A percentile compares a stretch with the other conserved stretches of the same genome.
phyloP scores from a whole-genome alignment of 2,797 vertebrate species.

The Syngnathus acus region DNA sequence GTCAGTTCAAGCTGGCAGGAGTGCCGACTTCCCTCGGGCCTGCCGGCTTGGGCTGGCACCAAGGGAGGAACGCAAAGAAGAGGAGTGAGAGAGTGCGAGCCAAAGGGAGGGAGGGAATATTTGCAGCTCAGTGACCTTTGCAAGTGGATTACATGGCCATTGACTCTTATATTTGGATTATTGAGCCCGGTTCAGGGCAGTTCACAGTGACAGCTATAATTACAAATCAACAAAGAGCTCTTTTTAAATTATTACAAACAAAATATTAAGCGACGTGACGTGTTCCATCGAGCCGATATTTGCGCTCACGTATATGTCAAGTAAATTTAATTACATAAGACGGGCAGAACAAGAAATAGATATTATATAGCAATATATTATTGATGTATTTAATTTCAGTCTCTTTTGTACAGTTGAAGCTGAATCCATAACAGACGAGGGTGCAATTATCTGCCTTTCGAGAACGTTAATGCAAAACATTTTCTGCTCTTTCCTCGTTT shows the following conservation, averaged over 20 bases:
- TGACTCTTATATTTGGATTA: constrained; percentile 13
- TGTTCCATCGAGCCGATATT: neutral
- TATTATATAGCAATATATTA: too few species aligned
- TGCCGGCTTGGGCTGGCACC: neutral
- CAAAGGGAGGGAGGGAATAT: constrained; percentile 39
- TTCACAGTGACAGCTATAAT: neutral
- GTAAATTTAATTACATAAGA: too few species aligned
- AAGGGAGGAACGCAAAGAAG: constrained; percentile 1
- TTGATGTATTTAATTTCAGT: too few species aligned
- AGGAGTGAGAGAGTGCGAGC: constrained; percentile 13
- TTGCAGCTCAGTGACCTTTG: constrained; percentile 57
- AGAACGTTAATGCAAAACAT: neutral
- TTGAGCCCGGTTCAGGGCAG: neutral
- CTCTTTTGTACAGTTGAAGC: neutral
- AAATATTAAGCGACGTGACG: neutral
- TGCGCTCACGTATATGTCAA: too few species aligned
- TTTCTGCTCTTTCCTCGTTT: neutral
- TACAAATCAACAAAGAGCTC: neutral
- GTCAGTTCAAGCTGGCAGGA: neutral
- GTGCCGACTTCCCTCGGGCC: neutral
- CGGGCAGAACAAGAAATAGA: too few species aligned
- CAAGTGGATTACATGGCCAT: constrained; percentile 56
- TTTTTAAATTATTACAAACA: neutral
- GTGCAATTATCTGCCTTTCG: neutral
- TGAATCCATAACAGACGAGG: neutral